A percentile compares a stretch with the other conserved stretches of the same genome.
phyloP scores from a whole-genome alignment of 2,888 invertebrate species.

The Conus canariensis region DNA sequence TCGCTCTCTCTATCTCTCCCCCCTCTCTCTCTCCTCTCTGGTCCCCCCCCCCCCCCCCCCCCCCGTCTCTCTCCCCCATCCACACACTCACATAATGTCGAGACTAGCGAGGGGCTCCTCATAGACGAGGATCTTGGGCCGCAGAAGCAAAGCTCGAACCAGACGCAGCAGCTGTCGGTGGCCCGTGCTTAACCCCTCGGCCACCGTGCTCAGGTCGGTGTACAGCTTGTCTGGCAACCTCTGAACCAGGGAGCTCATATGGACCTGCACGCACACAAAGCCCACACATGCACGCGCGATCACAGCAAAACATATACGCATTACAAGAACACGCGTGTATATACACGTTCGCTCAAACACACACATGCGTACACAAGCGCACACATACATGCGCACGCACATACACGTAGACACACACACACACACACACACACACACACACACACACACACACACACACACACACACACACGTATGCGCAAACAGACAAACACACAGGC shows the following conservation, averaged over 20 bases:
- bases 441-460: not conserved
- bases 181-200: conserved; percentile 59
- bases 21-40: no score
- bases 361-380: not conserved
- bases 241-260: conserved; percentile 60
- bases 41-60: not conserved
- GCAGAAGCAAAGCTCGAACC: conserved; percentile 63
- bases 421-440: not conserved
- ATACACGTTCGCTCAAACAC: not conserved
- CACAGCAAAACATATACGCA: not conserved
- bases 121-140: conserved; percentile 63
- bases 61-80: not conserved
- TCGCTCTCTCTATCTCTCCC: no score
- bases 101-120: conserved; percentile 62
- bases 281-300: not conserved
- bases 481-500: conserved; percentile 22
- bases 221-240: conserved; percentile 61
- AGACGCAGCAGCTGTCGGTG: conserved; percentile 65
- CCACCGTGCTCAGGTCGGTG: conserved; percentile 59
- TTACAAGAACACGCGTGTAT: not conserved
- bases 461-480: not conserved
- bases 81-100: conserved; percentile 54
- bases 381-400: not conserved
- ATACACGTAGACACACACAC: not conserved
- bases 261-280: conserved; percentile 51